phyloP scores from a whole-genome alignment of 2,797 vertebrate species.

The Momotus momota region DNA sequence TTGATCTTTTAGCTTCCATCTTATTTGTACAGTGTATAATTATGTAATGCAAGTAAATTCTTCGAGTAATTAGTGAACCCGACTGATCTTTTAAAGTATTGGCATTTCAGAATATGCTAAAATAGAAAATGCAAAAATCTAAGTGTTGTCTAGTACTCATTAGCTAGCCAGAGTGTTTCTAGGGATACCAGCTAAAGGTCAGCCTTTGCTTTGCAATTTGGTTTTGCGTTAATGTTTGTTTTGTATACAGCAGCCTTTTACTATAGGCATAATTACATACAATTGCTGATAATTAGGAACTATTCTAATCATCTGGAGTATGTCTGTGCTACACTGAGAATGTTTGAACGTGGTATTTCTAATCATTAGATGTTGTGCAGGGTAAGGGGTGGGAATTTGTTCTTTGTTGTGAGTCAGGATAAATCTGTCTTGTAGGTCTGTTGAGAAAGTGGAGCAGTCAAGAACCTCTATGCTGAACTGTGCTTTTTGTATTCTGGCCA shows the following conservation, averaged over 20 bases:
- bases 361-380: neutral
- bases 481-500: neutral
- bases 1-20: neutral
- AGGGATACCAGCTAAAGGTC: slow-evolving; percentile 51
- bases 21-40: neutral
- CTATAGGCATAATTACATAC: slow-evolving; percentile 37
- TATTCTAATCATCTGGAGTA: neutral
- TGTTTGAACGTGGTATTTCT: neutral
- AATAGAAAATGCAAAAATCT: slow-evolving; percentile 25
- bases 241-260: slow-evolving; percentile 44
- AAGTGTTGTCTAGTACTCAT: neutral
- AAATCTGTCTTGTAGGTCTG: neutral
- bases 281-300: slow-evolving; percentile 58
- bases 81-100: slow-evolving; percentile 26
- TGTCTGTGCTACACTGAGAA: neutral
- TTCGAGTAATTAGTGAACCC: slow-evolving; percentile 11
- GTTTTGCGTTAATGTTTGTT: slow-evolving; percentile 55
- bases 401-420: neutral
- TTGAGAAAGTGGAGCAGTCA: neutral
- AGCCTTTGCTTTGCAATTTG: slow-evolving; percentile 53
- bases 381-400: neutral
- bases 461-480: neutral
- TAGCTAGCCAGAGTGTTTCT: slow-evolving; percentile 30
- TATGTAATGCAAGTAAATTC: neutral
- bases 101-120: slow-evolving; percentile 4